These are phyloP conservation scores for Indri indri DNA, from an alignment of 2,113 vertebrate species.

Conservation along the genomic window DNA sequence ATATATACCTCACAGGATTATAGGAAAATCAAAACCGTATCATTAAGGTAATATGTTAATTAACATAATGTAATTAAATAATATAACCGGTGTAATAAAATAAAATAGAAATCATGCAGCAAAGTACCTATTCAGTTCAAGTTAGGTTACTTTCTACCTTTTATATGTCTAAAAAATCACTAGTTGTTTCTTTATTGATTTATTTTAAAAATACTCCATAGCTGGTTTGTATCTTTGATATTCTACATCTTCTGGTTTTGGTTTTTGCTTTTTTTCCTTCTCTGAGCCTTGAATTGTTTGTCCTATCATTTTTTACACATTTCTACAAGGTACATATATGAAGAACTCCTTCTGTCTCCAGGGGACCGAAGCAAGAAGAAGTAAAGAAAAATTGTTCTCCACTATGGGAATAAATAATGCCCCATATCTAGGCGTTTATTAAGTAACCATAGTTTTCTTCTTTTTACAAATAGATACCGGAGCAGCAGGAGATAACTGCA, in stretches of 20 bases:
- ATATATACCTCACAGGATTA: not conserved
- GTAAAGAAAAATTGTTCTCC: not conserved
- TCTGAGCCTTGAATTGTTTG: not conserved
- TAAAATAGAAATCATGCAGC: not conserved
- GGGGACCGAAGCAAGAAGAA: constrained; percentile 27
- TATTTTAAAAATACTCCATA: not conserved
- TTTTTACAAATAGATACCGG: constrained; percentile 8
- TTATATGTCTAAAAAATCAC: not conserved
- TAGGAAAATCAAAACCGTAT: not conserved
- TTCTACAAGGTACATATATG: constrained; percentile 34
- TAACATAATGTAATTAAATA: not conserved
- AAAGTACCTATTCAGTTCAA: not conserved
- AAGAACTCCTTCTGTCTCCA: not conserved
- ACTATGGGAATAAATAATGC: not conserved
- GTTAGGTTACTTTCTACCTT: not conserved
- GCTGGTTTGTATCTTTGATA: not conserved
- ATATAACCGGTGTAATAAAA: not conserved
- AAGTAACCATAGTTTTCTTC: not conserved
- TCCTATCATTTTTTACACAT: not conserved
- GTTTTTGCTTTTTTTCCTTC: not conserved
- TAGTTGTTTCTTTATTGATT: not conserved
- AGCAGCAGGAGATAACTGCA: not conserved
- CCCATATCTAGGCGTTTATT: not conserved
- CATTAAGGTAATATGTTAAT: not conserved
- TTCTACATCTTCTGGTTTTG: not conserved